These are phyloP conservation scores for Sclerurus mexicanus DNA, from an alignment of 2,113 vertebrate species.

Conservation along the genomic window DNA sequence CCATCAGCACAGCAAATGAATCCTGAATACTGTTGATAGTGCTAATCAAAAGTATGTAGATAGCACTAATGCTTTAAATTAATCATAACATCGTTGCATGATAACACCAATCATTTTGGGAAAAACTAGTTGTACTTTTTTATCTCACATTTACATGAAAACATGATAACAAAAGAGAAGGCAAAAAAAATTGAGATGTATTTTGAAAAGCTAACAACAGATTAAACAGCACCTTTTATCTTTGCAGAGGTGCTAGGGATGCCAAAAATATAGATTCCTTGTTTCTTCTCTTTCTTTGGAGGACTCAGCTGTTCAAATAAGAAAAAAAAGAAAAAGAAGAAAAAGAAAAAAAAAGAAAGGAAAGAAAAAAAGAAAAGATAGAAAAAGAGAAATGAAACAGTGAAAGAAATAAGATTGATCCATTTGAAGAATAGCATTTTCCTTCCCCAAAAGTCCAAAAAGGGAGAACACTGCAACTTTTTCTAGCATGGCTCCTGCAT, in stretches of 20 bases:
- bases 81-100: neutral
- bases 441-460: neutral
- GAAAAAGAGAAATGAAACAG: neutral
- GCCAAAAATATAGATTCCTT: neutral
- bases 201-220: neutral
- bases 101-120: neutral
- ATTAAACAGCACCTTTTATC: neutral
- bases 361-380: neutral
- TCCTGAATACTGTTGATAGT: neutral
- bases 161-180: neutral
- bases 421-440: neutral
- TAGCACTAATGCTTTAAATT: neutral
- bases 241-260: neutral
- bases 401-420: neutral
- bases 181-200: neutral
- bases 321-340: neutral
- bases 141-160: neutral
- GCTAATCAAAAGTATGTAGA: neutral
- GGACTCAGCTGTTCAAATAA: neutral
- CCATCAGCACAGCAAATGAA: neutral
- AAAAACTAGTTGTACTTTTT: neutral
- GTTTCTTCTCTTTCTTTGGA: neutral
- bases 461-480: neutral
- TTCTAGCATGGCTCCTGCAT: neutral
- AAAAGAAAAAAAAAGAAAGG: neutral